A percentile compares a stretch with the other conserved stretches of the same genome.
Conservation (phyloP, 2,113 vertebrate species). For the Pristiophorus japonicus region DNA sequence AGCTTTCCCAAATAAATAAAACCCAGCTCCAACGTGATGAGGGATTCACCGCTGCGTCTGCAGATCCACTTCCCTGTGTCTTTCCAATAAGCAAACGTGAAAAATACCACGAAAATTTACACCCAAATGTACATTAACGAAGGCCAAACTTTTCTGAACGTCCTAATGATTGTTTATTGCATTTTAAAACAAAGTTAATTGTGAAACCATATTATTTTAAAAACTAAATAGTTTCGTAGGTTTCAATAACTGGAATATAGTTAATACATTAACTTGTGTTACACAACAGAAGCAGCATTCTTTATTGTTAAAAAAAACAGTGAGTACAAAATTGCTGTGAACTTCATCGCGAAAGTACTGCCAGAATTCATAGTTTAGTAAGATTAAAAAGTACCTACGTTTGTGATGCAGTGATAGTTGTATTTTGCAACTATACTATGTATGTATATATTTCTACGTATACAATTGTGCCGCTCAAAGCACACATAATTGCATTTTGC, state of each 20-base stretch:
- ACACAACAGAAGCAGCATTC: slow-evolving; percentile 3
- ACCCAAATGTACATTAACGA: background rate
- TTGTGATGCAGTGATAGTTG: background rate
- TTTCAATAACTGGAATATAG: background rate
- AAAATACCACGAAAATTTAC: background rate
- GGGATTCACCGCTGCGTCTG: slow-evolving; percentile 35
- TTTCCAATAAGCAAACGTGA: background rate
- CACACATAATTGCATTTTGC: background rate
- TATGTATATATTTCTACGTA: background rate
- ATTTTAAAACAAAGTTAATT: background rate
- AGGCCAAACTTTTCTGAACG: background rate
- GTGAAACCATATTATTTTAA: background rate
- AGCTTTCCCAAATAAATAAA: slow-evolving; percentile 56
- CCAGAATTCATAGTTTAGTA: background rate
- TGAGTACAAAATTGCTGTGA: slow-evolving; percentile 31
- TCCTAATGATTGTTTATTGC: background rate
- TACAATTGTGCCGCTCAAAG: background rate
- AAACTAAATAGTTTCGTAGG: background rate
- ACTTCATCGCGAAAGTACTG: background rate
- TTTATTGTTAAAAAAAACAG: background rate
- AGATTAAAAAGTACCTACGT: too few species aligned
- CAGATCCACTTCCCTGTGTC: slow-evolving; percentile 34
- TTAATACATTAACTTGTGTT: background rate
- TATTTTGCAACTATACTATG: background rate
- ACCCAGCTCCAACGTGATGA: slow-evolving; percentile 40